Base-by-base conservation (phyloP, 2,113 vertebrate genomes). In the Marmota monax region DNA sequence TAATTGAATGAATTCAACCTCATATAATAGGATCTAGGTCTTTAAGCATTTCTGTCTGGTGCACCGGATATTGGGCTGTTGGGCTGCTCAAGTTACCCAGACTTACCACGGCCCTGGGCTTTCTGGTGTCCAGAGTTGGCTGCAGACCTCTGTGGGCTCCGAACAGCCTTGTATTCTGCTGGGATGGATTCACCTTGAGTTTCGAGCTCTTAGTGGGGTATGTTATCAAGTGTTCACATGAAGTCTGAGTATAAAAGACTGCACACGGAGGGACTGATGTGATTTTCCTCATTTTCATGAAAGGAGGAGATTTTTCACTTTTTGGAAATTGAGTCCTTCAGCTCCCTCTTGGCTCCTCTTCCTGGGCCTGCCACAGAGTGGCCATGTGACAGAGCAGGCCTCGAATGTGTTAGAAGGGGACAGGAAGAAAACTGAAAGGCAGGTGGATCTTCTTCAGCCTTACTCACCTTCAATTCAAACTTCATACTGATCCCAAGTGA, bases 1-100 rank as follows among this genome's bases (percentile, higher is more conserved):
- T 98, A 98, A 98, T 98, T 98, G 98, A 98, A 98, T 98, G 97
- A 98, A 98, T 98, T 98, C 98, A 98, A 96, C 97, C 93, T 98
- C 94, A 94, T 94, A 98, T 98, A 98, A 98, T 98, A 97, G 98
- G 98, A 98, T 98, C 97, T 96, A 74, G 93, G 97, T 95, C 98
- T 98, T 98, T 97, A 98, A 98, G 96, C 96, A 95, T 94, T 96
- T 98, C 94, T 84, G 96, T 96, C 95, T 97, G 91, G 97, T 98
- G 97, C 96, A 97, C 98, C 95, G 98, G 98, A 99, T 99, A 99
- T 98, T 98, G 98, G 98, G 96, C 94, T 94, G 96, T 95, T 97
- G 97, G 96, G 96, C 95, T 98, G 98, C 98, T 96, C 96, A 97
- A 96, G 67, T 96, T 95, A 96, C 95, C 91, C 94, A 58, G 96